Conservation (phyloP, 2,797 vertebrate species). For the Tolypeutes matacus region DNA sequence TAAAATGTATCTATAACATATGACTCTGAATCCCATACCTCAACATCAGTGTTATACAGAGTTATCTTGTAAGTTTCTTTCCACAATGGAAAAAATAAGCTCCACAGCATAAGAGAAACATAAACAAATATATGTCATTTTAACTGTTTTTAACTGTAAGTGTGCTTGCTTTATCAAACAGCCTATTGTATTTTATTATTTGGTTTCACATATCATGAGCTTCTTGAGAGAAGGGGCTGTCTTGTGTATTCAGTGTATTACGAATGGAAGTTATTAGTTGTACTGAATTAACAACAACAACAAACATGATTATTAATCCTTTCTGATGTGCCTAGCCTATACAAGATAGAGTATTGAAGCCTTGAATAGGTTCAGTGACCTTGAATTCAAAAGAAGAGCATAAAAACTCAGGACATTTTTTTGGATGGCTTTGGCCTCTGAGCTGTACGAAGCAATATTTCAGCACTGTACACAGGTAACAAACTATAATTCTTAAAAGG, state of each 20-base stretch:
- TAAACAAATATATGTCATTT: conserved; percentile 23
- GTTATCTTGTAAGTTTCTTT: neutral
- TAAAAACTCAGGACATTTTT: conserved; percentile 36
- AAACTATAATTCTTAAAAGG: conserved; percentile 70
- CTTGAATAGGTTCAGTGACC: neutral
- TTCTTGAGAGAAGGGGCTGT: conserved; percentile 57
- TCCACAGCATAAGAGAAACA: neutral
- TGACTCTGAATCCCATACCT: neutral
- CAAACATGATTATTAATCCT: conserved; percentile 41
- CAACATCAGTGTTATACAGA: neutral
- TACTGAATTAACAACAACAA: conserved; percentile 68
- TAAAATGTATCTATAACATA: neutral
- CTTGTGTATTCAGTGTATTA: conserved; percentile 13
- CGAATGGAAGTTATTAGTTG: conserved; percentile 52
- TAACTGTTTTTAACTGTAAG: conserved; percentile 49
- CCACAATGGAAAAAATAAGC: neutral
- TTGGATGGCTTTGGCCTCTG: conserved; percentile 60
- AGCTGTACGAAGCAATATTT: conserved; percentile 32
- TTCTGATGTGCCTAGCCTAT: neutral
- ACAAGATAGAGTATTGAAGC: neutral
- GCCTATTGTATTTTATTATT: conserved; percentile 50
- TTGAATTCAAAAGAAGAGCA: neutral
- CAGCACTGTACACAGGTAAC: conserved; percentile 56
- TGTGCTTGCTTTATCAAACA: neutral
- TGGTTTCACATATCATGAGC: conserved; percentile 32